Base-by-base conservation (phyloP, 2,888 invertebrate species). In the Pollenia amentaria region DNA sequence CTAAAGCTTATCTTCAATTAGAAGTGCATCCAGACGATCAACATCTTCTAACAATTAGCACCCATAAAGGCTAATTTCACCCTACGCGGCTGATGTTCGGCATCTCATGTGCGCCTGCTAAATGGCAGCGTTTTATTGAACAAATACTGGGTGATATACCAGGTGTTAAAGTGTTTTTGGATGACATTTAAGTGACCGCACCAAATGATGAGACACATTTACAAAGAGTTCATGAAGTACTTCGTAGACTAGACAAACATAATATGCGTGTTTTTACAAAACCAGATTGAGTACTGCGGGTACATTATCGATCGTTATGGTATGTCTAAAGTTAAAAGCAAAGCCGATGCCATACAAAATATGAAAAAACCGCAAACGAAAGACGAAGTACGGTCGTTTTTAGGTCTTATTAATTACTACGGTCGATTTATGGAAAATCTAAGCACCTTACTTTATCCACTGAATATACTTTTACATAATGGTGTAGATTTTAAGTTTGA, bases 1-100 rank as follows among this genome's bases (percentile, higher is more conserved):
- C 76, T 2, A 87, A 90, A 77, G 92, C 92, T 14, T 92, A 92
- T 79, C 88, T 91, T 81, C 91, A 92, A 84, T 67, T 92, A 64
- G 89, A 89, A 89, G 86, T 92, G 21, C 88, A 89, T 21, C 89
- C 89, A 3, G 89, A 90, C 55, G 88, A 90, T 86, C 87, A 88
- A 70, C 81, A 91, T 44, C 89, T 90, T 11, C 72, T 91, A 72
- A 92, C 91, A 3, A 88, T 93, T 62, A 91, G 79, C 84, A 92
- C 92, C 3, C 91, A 90, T 77, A 91, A 91, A 70, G 92, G 91
- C 85, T 92, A 48, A 10, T 92, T 88, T 87, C 78, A 88, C 73
- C 89, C 89, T 78, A 91, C 88, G n/a, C 78, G 91, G 11, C 79
- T 92, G 75, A 88, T 90, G 88, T 91, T 90, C 85, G 92, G 91